Conservation (phyloP, 2,113 vertebrate species). For the Syngnathus typhle region DNA sequence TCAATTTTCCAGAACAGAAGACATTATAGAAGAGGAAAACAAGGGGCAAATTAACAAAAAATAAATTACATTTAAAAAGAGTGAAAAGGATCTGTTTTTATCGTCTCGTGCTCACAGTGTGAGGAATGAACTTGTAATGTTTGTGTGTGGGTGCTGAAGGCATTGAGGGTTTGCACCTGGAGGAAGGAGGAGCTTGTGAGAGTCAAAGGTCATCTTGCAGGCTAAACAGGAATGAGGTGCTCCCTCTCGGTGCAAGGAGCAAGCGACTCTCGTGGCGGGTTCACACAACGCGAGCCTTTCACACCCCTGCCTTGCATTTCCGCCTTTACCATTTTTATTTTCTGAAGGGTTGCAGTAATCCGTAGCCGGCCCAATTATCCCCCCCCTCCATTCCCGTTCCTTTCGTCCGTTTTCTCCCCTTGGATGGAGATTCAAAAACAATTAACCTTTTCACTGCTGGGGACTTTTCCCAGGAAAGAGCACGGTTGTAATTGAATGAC, state of each 20-base stretch:
- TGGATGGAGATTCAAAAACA: constrained; percentile 74
- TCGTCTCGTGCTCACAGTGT: constrained; percentile 32
- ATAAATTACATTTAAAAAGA: no score
- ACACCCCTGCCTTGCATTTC: constrained; percentile 55
- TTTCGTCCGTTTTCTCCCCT: constrained; percentile 63
- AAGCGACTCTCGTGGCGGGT: constrained; percentile 78
- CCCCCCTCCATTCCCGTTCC: constrained; percentile 52
- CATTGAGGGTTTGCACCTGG: constrained; percentile 81
- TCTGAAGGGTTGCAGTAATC: constrained; percentile 70
- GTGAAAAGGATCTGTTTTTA: neutral
- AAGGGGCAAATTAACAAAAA: neutral
- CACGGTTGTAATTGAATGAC: constrained; percentile 60
- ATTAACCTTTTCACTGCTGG: constrained; percentile 75
- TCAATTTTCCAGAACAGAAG: constrained; percentile 35
- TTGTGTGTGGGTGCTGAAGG: constrained; percentile 36
- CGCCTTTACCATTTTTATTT: constrained; percentile 40
- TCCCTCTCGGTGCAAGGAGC: constrained; percentile 71
- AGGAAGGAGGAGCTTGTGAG: constrained; percentile 66
- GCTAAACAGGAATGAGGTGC: constrained; percentile 76
- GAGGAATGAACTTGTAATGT: constrained; percentile 43
- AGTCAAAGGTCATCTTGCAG: constrained; percentile 77
- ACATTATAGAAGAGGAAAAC: constrained; percentile 10
- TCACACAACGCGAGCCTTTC: constrained; percentile 75
- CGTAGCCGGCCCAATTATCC: constrained; percentile 80
- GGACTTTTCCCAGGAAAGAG: constrained; percentile 59